These are phyloP conservation scores for Sylvilagus bachmani DNA, from an alignment of 2,113 vertebrate species.

Conservation along the genomic window DNA sequence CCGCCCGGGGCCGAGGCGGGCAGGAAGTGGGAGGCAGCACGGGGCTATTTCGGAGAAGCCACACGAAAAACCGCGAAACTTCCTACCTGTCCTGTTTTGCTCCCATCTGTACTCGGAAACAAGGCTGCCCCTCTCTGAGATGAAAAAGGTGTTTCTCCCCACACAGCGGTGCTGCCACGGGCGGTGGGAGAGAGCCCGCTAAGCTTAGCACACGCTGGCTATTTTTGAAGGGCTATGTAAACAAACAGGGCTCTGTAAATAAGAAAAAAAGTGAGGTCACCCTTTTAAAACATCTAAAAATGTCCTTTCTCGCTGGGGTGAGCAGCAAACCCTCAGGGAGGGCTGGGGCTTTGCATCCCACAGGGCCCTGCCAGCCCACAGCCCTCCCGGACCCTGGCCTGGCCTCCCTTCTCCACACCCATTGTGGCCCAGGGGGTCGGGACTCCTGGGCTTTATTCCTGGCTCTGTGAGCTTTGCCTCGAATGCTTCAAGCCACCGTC, in stretches of 20 bases:
- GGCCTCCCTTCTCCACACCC: not conserved
- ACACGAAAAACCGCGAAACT: slow-evolving; percentile 76
- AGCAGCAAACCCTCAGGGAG: slow-evolving; percentile 71
- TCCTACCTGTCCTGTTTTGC: slow-evolving; percentile 82
- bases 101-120: slow-evolving; percentile 76
- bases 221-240: slow-evolving; percentile 82
- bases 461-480: slow-evolving; percentile 48
- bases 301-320: slow-evolving; percentile 52
- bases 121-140: slow-evolving; percentile 81
- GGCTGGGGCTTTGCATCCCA: slow-evolving; percentile 41
- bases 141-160: slow-evolving; percentile 79
- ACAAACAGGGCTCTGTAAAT: slow-evolving; percentile 84
- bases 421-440: not conserved
- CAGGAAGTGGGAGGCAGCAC: slow-evolving; percentile 78
- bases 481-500: not conserved
- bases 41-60: slow-evolving; percentile 81
- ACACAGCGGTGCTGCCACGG: slow-evolving; percentile 61
- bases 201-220: slow-evolving; percentile 78
- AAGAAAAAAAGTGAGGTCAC: slow-evolving; percentile 84
- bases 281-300: slow-evolving; percentile 80
- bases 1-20: slow-evolving; percentile 7
- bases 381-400: not conserved
- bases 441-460: slow-evolving; percentile 44
- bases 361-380: not conserved
- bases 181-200: slow-evolving; percentile 63